Percentiles rank a stretch among this genome's conserved stretches.
phyloP scores from a whole-genome alignment of 2,797 vertebrate species.

The Peromyscus aztecus region DNA sequence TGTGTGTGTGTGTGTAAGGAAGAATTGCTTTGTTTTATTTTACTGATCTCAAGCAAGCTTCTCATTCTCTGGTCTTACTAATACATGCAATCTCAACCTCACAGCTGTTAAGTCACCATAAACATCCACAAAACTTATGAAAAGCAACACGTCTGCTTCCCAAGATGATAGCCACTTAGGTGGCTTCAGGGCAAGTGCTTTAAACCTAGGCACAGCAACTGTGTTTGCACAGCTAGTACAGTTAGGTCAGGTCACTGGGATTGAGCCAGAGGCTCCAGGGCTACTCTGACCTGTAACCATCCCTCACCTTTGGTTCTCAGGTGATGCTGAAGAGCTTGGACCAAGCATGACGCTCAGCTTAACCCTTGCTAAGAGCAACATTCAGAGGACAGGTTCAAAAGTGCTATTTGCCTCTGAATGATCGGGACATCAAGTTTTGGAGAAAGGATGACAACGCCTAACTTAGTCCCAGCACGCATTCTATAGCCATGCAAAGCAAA shows the following conservation, averaged over 20 bases:
- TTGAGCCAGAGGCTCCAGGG: background rate
- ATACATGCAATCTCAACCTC: background rate
- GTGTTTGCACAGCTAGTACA: background rate
- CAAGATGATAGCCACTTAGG: background rate
- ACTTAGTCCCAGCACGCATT: background rate
- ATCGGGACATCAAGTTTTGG: background rate
- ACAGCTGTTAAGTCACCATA: conserved; percentile 1
- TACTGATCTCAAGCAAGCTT: background rate
- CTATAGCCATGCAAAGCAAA: conserved; percentile 8
- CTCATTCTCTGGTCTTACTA: background rate
- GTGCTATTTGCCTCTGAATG: background rate
- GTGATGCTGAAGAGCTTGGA: fast-evolving
- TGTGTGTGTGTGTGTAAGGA: background rate
- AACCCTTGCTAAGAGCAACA: background rate
- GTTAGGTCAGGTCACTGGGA: background rate
- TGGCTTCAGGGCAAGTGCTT: conserved; percentile 17
- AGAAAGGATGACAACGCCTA: background rate
- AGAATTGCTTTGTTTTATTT: background rate
- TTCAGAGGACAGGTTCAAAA: conserved; percentile 3
- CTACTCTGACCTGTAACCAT: background rate
- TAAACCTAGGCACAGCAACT: background rate
- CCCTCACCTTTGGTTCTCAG: background rate
- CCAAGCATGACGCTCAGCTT: background rate
- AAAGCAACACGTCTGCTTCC: background rate
- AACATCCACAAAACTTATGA: background rate